Conservation (phyloP, 2,113 vertebrate genomes). For the Cyanoderma ruficeps region DNA sequence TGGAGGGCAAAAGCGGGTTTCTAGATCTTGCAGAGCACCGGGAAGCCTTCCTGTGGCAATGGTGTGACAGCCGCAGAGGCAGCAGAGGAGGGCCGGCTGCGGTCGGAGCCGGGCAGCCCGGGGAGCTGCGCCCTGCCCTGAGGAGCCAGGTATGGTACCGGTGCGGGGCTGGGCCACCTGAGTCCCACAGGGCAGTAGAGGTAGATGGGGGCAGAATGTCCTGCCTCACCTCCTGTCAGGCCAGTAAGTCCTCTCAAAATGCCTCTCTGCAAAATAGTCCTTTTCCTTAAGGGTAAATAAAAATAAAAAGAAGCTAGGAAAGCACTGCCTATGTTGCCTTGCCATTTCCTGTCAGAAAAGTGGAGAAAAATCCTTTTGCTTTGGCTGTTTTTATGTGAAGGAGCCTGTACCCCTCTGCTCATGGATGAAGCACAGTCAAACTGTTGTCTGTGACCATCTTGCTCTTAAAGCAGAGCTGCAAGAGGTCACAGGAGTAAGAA, state of each 20-base stretch:
- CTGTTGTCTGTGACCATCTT: neutral
- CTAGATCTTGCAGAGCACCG: neutral
- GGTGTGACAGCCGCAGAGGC: neutral
- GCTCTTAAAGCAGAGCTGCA: neutral
- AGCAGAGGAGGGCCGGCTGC: neutral
- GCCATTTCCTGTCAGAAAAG: neutral
- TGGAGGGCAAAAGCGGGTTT: neutral
- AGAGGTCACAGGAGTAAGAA: neutral
- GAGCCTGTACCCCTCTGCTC: neutral
- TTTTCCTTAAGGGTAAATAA: neutral
- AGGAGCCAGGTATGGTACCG: neutral
- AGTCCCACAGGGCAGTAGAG: neutral
- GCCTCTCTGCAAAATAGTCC: neutral
- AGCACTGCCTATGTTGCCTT: neutral
- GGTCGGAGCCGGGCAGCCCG: neutral
- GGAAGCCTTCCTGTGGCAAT: neutral
- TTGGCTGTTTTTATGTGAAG: neutral
- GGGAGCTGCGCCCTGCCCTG: neutral
- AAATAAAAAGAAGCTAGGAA: slow-evolving; percentile 1
- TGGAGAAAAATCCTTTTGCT: neutral
- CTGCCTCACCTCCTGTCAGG: neutral
- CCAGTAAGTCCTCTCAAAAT: neutral
- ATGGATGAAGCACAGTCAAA: neutral
- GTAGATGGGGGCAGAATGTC: neutral
- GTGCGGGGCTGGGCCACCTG: fast-evolving